Evolutionary conservation across 1,140 invertebrate species (phyloP), one percentile per base, ranked within the genome.

Genomic region (Anoplolepis gracilipes): DNA sequence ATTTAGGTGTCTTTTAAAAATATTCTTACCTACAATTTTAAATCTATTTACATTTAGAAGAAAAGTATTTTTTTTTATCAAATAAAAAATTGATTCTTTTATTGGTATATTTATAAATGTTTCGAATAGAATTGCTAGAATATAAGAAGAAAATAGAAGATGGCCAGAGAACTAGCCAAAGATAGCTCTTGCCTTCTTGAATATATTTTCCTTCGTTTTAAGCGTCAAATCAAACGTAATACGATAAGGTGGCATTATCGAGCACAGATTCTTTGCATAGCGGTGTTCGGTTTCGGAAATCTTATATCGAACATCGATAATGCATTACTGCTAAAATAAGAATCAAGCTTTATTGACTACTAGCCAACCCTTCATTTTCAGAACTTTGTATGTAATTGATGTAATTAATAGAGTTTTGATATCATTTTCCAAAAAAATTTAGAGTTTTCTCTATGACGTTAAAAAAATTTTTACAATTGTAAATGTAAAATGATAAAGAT

Each of bases 181-280:
- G 22, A 49, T 28, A 73, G 30, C 49, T 55, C 19, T n/a, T 25
- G 30, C 61, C 11, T 59, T 79, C 46, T 87, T 88, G 84, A 88
- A 90, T 85, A 79, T 88, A 93, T 93, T 93, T 91, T 92, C 82
- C 90, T 92, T 91, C 87, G 87, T 91, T 93, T 91, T 92, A 88
- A n/a, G 90, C 90, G 85, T 93, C 89, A 89, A 93, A 92, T 93
- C 92, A 72, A 49, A 49, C 90, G 93, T 93, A 93, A 93, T 89
- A 87, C 65, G 91, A 93, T 92, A 91, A 88, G 69, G 57, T 64
- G 81, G 10, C 64, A 55, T 39, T 81, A 42, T 78, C 49, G 64
- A 65, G 55, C 62, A 16, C 49, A 19, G 72, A 77, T 87, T 75
- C 53, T 46, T n/a, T 55, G 39, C 67, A 53, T 46, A 57, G 64